Evolutionary conservation across 2,888 invertebrate species (phyloP), one percentile per base, ranked within the genome.

Genomic region (Eupithecia dodoneata): DNA sequence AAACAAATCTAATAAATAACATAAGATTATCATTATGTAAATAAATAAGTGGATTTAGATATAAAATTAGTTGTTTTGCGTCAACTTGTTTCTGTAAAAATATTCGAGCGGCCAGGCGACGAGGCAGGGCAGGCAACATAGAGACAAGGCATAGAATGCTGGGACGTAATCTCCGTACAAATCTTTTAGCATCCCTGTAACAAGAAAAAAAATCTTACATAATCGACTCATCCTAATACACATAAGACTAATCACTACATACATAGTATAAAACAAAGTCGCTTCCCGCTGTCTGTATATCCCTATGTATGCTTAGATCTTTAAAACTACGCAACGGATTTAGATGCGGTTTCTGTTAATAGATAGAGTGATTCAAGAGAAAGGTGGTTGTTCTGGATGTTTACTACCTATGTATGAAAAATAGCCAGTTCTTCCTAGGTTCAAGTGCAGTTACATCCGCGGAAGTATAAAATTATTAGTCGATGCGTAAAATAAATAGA

Each of bases 171-270:
- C 93, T 65, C 86, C 81, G 73, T 90, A 92, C 0, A 88, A 74
- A 75, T 95, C 94, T 79, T 92, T 94, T 44, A 94, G 76, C 15
- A 91, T 70, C 55, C 94, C 94, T 94, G 90, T 9, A 91, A 90
- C 79, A 30, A 44, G 45, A 66, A 49, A 65, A 65, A 18, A 63
- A 63, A 15, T n/a, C 55, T 55, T n/a, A n/a, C 9, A 41, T 41
- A 65, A 65, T 55, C n/a, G 55, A 55, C 55, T n/a, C n/a, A 6
- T n/a, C n/a, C n/a, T 55, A 15, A 55, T n/a, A n/a, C 7, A 55
- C 15, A 6, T 55, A n/a, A 55, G 6, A 30, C 1, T 30, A 30
- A 30, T 30, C 30, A 30, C 30, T 30, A 30, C 1, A 30, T 30
- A 30, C 1, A 30, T 30, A 30, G 30, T 30, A 30, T 30, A 30